These are phyloP conservation scores for Parnassius orleans DNA, from an alignment of 2,888 invertebrate genomes.

Conservation along the genomic window DNA sequence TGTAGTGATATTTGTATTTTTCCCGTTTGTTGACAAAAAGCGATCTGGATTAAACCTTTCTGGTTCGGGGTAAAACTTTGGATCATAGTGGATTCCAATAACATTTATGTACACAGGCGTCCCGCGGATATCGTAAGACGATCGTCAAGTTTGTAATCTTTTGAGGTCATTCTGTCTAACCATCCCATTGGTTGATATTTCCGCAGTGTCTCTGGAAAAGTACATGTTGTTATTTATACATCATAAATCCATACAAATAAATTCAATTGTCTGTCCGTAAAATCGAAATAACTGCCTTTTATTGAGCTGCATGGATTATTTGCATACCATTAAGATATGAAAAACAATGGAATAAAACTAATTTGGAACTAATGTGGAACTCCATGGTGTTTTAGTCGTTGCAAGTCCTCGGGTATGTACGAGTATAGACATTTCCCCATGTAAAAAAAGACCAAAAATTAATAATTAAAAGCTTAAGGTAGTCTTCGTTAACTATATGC, in stretches of 20 bases:
- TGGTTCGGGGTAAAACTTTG: constrained; percentile 12
- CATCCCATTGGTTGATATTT: constrained; percentile 27
- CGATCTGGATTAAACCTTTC: constrained; percentile 7
- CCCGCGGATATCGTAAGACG: constrained; percentile 24
- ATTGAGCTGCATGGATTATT: no score
- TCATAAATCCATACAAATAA: neutral
- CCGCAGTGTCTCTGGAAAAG: constrained; percentile 16
- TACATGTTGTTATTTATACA: neutral
- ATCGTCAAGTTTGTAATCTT: constrained; percentile 29
- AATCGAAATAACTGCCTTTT: neutral
- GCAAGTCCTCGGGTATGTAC: no score
- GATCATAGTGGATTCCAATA: constrained; percentile 20
- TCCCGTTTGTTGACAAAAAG: constrained; percentile 4
- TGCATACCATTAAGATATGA: no score
- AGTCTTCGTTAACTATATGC: no score
- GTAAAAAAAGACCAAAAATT: no score
- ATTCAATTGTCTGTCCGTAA: neutral
- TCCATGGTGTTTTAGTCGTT: no score
- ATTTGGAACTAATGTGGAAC: no score
- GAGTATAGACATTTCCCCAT: no score
- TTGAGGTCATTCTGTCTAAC: constrained; percentile 26
- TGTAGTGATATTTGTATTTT: neutral
- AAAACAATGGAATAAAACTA: no score
- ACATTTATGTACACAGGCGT: constrained; percentile 30
- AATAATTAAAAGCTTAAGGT: no score